These are phyloP conservation scores for Ophion ellenae DNA, from an alignment of 2,888 invertebrate species.

Conservation along the genomic window DNA sequence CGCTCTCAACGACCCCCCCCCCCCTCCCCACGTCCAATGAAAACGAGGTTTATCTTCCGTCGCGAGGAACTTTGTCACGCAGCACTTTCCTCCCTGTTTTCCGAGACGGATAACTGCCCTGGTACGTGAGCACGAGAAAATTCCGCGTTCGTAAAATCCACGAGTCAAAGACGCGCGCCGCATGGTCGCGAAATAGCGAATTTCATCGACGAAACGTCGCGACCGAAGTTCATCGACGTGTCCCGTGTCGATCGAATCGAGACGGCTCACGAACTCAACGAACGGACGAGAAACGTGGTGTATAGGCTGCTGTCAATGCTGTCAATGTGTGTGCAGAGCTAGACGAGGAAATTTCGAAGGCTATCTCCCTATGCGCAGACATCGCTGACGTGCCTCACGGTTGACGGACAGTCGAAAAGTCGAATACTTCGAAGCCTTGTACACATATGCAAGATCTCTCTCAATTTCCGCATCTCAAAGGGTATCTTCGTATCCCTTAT, in stretches of 20 bases:
- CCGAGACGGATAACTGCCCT: background rate
- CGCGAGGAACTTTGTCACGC: background rate
- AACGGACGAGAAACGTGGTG: conserved; percentile 6
- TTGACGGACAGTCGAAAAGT: conserved; percentile 42
- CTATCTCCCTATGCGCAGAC: background rate
- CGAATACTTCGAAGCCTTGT: background rate
- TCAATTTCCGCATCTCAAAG: too few species aligned
- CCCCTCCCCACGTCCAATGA: too few species aligned
- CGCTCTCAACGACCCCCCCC: too few species aligned
- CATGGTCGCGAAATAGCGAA: background rate
- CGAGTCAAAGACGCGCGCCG: background rate
- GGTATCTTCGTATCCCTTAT: too few species aligned
- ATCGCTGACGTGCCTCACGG: conserved; percentile 36
- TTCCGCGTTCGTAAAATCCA: background rate
- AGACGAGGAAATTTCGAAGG: background rate
- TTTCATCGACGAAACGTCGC: conserved; percentile 26
- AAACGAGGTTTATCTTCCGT: too few species aligned
- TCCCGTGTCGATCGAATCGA: conserved; percentile 45
- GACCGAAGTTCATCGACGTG: conserved; percentile 38
- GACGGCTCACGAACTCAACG: conserved; percentile 13
- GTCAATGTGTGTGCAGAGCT: too few species aligned
- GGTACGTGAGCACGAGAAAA: background rate
- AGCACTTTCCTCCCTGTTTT: background rate
- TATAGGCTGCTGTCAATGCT: too few species aligned
- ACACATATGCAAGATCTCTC: background rate